These are phyloP conservation scores for Zaprionus ghesquierei DNA, from an alignment of 1,140 invertebrate species.

Conservation along the genomic window DNA sequence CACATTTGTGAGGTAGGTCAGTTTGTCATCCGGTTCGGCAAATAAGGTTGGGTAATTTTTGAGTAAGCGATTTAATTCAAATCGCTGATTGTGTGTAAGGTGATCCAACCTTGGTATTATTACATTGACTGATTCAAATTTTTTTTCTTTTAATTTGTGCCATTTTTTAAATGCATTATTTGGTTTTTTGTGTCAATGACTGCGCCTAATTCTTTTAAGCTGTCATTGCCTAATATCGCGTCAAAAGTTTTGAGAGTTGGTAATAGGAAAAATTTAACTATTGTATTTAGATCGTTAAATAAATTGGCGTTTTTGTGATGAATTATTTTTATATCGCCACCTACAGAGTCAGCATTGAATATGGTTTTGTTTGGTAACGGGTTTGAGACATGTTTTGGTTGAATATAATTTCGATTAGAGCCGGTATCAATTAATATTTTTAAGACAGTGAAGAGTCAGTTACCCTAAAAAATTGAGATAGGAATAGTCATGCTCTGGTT, in stretches of 20 bases:
- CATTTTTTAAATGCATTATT: slow-evolving; percentile 2
- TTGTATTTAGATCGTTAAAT: too few species aligned
- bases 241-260: slow-evolving; percentile 7
- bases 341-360: slow-evolving; percentile 37
- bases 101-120: too few species aligned
- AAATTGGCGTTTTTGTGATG: slow-evolving; percentile 23
- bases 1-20: too few species aligned
- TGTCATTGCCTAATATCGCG: slow-evolving; percentile 5
- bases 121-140: too few species aligned
- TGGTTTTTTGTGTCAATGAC: neutral
- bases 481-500: neutral
- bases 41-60: neutral
- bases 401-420: too few species aligned
- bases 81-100: neutral
- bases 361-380: too few species aligned
- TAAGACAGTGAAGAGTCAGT: slow-evolving; percentile 10
- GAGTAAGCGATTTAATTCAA: neutral
- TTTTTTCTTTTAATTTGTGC: too few species aligned
- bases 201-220: slow-evolving; percentile 15
- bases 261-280: slow-evolving; percentile 2
- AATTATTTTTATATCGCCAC: slow-evolving; percentile 26
- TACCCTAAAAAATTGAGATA: slow-evolving; percentile 22
- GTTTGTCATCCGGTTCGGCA: too few species aligned
- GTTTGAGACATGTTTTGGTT: too few species aligned
- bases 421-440: slow-evolving; percentile 24